Evolutionary conservation across 2,888 invertebrate genomes (phyloP), one percentile per base, ranked within the genome.

Genomic region (Drosophila borealis): DNA sequence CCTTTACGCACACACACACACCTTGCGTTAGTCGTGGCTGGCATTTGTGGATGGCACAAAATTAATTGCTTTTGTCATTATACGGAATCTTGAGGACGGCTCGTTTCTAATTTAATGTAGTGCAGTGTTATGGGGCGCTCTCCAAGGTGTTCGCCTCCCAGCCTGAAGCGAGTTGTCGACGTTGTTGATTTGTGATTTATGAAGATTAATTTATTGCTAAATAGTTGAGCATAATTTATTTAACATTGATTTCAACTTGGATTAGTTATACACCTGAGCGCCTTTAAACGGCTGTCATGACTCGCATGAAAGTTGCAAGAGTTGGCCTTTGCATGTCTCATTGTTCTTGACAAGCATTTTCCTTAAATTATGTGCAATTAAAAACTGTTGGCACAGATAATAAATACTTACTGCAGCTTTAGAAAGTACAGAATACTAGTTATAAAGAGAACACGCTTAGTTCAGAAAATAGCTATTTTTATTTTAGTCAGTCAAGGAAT

Each of bases 41-140:
- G 73, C 78, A 82, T 77, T 78, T 81, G 29, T 29, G 66, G 72
- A 69, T 81, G 82, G 84, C 88, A 88, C 79, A 90, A 87, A 91
- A 91, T 91, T 91, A 91, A 91, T 91, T 91, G 91, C 90, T 91
- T 91, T 91, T 91, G 91, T 91, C 90, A 91, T 91, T 90, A 90
- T 81, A 89, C 81, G 81, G 89, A 90, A 91, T 91, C 91, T 87
- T 91, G 87, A 87, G 88, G 89, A 89, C 86, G 90, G 81, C 88
- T 83, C 79, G 77, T 76, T 78, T 81, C 78, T 76, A 79, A 89
- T 86, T 81, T 83, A 89, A 87, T 90, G 90, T 89, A 87, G 69
- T 87, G 62, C 49, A 65, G 33, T 51, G 64, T 19, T 57, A 44
- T 34, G 46, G n/a, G 60, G 53, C 53, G 68, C 54, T 48, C 68